phyloP scores from a whole-genome alignment of 1,140 invertebrate species.

The Uloborus diversus region DNA sequence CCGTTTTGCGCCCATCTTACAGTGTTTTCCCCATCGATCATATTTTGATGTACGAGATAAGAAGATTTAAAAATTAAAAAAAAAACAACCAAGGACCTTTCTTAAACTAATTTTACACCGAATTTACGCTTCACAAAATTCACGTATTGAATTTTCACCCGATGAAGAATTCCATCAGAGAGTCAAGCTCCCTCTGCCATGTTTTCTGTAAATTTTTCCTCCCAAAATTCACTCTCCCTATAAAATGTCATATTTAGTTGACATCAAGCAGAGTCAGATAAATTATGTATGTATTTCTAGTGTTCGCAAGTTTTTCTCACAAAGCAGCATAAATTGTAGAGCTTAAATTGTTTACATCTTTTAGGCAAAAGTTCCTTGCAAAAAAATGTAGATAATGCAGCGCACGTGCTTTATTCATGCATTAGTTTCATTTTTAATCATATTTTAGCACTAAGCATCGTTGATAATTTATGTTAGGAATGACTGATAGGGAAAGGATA shows the following conservation, averaged over 20 bases:
- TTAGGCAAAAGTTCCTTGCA: no score
- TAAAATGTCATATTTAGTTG: slow-evolving; percentile 52
- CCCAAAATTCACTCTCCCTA: slow-evolving; percentile 23
- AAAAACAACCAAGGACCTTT: slow-evolving; percentile 38
- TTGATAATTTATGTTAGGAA: no score
- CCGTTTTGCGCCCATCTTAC: slow-evolving; percentile 48
- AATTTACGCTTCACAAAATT: slow-evolving; percentile 46
- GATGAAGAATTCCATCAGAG: slow-evolving; percentile 28
- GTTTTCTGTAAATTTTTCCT: slow-evolving; percentile 46
- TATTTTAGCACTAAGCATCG: no score
- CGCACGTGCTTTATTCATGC: no score
- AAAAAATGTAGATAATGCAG: no score
- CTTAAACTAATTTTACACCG: slow-evolving; percentile 36
- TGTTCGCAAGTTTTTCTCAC: no score
- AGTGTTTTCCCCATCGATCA: slow-evolving; percentile 51
- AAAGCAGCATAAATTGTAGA: no score
- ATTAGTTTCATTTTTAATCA: no score
- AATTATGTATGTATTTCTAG: slow-evolving; percentile 28
- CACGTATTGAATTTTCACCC: slow-evolving; percentile 47
- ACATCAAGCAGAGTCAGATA: slow-evolving; percentile 26
- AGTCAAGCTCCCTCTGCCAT: slow-evolving; percentile 44
- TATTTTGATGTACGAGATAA: slow-evolving; percentile 55
- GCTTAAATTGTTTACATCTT: no score
- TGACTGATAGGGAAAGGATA: no score
- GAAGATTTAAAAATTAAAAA: no score